Conservation (phyloP, 2,797 vertebrate species). For the Chelidonichthys spinosus region DNA sequence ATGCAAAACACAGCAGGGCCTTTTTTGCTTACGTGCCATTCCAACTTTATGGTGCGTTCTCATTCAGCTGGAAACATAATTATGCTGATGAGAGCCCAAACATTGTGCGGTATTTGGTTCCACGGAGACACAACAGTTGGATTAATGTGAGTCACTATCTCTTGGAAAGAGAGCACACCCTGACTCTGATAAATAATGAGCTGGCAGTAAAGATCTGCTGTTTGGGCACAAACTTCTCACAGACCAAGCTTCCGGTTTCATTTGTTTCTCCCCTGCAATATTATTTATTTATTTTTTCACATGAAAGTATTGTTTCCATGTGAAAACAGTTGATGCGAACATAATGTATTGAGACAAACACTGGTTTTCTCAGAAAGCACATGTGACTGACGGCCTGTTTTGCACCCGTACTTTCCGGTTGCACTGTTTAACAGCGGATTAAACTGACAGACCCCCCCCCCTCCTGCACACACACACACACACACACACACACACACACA, state of each 20-base stretch:
- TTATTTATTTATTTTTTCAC: not conserved
- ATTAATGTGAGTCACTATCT: constrained; percentile 46
- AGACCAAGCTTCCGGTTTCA: not conserved
- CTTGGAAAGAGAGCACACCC: constrained; percentile 23
- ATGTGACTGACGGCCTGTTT: constrained; percentile 58
- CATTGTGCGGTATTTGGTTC: constrained; percentile 26
- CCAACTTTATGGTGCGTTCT: not conserved
- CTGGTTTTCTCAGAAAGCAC: constrained; percentile 18
- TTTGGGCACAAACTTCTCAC: constrained; percentile 14
- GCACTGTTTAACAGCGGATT: constrained; percentile 61
- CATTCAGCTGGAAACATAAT: not conserved
- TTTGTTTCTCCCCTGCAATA: not conserved
- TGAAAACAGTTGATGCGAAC: not conserved
- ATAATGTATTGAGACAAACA: constrained; percentile 26
- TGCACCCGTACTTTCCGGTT: constrained; percentile 45
- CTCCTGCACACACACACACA: not conserved
- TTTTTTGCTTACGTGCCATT: not conserved
- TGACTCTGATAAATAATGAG: constrained; percentile 35
- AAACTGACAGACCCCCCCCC: constrained; percentile 41
- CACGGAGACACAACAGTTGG: constrained; percentile 8
- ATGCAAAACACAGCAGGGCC: not conserved
- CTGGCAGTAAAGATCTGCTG: constrained; percentile 16
- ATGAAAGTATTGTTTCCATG: constrained; percentile 34
- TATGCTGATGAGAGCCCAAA: constrained; percentile 40
- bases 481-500: constrained; percentile 24